phyloP scores from a whole-genome alignment of 2,888 invertebrate species.

The Aethes cnicana region DNA sequence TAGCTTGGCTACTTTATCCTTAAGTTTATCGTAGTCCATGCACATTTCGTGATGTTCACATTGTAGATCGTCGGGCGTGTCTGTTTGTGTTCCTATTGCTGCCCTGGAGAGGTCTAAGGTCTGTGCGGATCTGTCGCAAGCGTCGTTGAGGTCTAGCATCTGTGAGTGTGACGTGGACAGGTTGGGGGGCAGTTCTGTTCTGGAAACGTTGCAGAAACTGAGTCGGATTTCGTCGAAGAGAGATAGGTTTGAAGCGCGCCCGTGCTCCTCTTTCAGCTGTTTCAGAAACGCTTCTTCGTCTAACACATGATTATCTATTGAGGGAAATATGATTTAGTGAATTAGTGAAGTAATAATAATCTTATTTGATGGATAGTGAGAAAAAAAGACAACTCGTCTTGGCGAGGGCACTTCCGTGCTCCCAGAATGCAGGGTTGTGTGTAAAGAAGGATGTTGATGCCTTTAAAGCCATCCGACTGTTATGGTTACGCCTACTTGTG shows the following conservation, averaged over 20 bases:
- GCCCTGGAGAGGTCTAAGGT: slow-evolving; percentile 41
- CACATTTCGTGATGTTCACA: slow-evolving; percentile 14
- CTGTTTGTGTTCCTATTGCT: slow-evolving; percentile 49
- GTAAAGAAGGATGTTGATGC: too few species aligned
- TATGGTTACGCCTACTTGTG: too few species aligned
- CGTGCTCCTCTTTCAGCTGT: slow-evolving; percentile 57
- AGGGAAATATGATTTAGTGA: slow-evolving; percentile 33
- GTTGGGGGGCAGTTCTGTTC: slow-evolving; percentile 47
- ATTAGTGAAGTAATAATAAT: slow-evolving; percentile 16
- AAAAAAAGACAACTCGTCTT: too few species aligned
- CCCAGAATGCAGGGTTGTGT: too few species aligned
- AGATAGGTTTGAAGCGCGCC: slow-evolving; percentile 65
- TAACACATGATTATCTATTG: slow-evolving; percentile 63
- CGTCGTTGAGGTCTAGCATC: slow-evolving; percentile 41
- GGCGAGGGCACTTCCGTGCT: too few species aligned
- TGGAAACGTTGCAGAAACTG: slow-evolving; percentile 61
- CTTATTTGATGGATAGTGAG: too few species aligned
- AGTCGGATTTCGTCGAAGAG: slow-evolving; percentile 71
- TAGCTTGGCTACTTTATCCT: neutral
- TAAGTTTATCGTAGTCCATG: slow-evolving; percentile 6
- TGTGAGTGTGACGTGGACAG: slow-evolving; percentile 51
- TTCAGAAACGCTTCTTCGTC: slow-evolving; percentile 69
- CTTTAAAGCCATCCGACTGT: too few species aligned
- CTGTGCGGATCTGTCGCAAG: slow-evolving; percentile 38
- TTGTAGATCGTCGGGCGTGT: slow-evolving; percentile 23